Evolutionary conservation across 1,140 invertebrate genomes (phyloP).

Genomic region (fruit fly (Drosophila melanogaster)): Release_6_plus_ISO1_MT NC_004354.4:3471001-3471500

Average conservation of each 20-base stretch:
- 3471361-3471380: constrained; percentile 4
- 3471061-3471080: constrained; percentile 44
- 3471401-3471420: constrained; percentile 72
- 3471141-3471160: constrained; percentile 31
- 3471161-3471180: constrained; percentile 57
- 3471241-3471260: constrained; percentile 46
- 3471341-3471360: constrained; percentile 5
- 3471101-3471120: no score
- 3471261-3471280: not conserved
- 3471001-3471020: constrained; percentile 41
- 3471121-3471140: constrained; percentile 20
- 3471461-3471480: constrained; percentile 9
- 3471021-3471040: constrained; percentile 49
- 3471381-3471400: constrained; percentile 43
- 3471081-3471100: constrained; percentile 19
- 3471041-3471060: constrained; percentile 63
- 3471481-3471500: constrained; percentile 1
- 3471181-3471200: constrained; percentile 32
- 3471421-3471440: constrained; percentile 42
- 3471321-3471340: constrained; percentile 44
- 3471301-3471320: constrained; percentile 55
- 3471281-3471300: constrained; percentile 30
- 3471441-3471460: constrained; percentile 41
- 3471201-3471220: constrained; percentile 5
- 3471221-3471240: constrained; percentile 30